Conservation (phyloP, 1,140 invertebrate genomes). For the Caenorhabditis tropicalis region DNA sequence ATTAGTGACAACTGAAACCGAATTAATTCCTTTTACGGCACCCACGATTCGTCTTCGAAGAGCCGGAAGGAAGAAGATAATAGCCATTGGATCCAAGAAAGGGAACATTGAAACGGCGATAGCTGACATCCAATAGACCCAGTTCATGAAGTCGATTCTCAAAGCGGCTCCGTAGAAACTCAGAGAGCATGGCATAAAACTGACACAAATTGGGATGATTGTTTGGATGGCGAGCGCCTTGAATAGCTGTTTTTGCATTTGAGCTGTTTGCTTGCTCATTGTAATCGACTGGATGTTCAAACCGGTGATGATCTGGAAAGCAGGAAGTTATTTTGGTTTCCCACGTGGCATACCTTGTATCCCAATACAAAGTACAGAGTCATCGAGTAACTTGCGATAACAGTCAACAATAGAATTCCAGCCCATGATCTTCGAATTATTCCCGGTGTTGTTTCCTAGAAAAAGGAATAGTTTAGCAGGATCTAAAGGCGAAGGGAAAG, state of each 20-base stretch:
- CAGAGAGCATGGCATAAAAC: not conserved
- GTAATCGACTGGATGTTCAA: not conserved
- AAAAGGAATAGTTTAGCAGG: not conserved
- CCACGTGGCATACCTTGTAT: not conserved
- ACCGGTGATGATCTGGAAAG: not conserved
- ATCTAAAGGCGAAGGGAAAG: not conserved
- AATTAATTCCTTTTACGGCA: not conserved
- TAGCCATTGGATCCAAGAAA: not conserved
- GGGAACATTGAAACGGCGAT: conserved; percentile 13
- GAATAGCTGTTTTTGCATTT: conserved; percentile 16
- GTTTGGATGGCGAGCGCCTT: not conserved
- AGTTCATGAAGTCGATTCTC: not conserved
- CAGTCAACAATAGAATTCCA: not conserved
- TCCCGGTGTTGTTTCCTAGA: not conserved
- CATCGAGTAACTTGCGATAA: not conserved
- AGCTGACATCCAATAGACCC: conserved; percentile 1
- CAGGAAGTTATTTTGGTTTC: not conserved
- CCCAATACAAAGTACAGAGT: not conserved
- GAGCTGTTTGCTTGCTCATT: not conserved
- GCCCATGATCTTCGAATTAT: not conserved
- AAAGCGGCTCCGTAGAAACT: conserved; percentile 1
- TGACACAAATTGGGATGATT: conserved; percentile 24
- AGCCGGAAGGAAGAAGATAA: not conserved
- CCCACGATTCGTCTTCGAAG: not conserved
- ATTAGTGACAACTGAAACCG: not conserved